Percentiles rank a stretch among this genome's conserved stretches.
Evolutionary conservation across 2,797 vertebrate genomes (phyloP).

Genomic region (Scleropages formosus): DNA sequence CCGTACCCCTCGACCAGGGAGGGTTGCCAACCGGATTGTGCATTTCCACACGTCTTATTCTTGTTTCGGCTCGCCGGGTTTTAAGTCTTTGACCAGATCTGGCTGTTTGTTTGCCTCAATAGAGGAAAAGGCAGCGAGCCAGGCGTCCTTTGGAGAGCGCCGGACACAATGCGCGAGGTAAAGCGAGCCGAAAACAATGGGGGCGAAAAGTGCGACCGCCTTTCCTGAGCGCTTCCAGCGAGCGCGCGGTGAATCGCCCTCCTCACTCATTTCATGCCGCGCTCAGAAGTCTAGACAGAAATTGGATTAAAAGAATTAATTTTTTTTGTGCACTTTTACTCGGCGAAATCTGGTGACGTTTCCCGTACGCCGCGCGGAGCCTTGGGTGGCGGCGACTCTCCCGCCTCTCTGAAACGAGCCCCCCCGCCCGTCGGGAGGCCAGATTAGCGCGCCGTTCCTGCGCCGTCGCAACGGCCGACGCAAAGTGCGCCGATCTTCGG

Average conservation of each 20-base stretch:
- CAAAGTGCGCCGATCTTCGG: conserved; percentile 48
- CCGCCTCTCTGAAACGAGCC: conserved; percentile 41
- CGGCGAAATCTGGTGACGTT: conserved; percentile 54
- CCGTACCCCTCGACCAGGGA: conserved; percentile 14
- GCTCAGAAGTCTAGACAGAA: conserved; percentile 56
- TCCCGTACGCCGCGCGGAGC: conserved; percentile 49
- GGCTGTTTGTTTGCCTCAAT: background rate
- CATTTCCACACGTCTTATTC: conserved; percentile 30
- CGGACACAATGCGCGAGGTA: background rate
- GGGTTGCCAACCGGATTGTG: conserved; percentile 45
- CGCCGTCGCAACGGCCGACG: conserved; percentile 41
- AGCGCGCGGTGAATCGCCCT: background rate
- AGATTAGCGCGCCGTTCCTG: conserved; percentile 50
- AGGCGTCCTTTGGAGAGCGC: background rate
- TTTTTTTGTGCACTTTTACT: conserved; percentile 25
- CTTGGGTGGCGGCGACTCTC: conserved; percentile 68
- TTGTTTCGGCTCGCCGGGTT: background rate
- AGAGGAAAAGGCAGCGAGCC: background rate
- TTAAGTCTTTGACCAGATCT: background rate
- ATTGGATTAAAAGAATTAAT: conserved; percentile 59
- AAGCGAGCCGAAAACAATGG: background rate
- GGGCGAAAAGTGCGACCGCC: conserved; percentile 43
- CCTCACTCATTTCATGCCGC: conserved; percentile 38
- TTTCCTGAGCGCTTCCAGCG: conserved; percentile 33
- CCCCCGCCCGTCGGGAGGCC: conserved; percentile 43